These are phyloP conservation scores for Leptobrachium ailaonicum DNA, from an alignment of 2,113 vertebrate genomes.

Conservation along the genomic window DNA sequence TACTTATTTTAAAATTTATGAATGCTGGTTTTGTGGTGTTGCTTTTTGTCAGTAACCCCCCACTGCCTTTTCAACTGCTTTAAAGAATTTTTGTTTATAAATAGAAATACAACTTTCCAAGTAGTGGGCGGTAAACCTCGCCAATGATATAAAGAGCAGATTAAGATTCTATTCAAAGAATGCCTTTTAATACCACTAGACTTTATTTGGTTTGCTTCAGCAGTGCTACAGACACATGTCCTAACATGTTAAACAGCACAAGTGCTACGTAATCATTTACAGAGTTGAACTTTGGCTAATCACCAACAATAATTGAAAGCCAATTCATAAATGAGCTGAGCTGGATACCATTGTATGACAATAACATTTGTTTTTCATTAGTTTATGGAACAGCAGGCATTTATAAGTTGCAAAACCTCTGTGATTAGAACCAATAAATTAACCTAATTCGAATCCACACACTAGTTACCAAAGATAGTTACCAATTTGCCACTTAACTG, in stretches of 20 bases:
- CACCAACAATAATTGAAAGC: not conserved
- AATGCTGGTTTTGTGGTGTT: too few species aligned
- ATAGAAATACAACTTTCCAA: not conserved
- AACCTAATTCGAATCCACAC: not conserved
- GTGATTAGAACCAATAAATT: not conserved
- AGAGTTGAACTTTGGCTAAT: conserved; percentile 10
- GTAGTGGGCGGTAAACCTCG: not conserved
- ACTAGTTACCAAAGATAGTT: not conserved
- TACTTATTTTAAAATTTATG: too few species aligned
- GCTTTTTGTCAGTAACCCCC: too few species aligned
- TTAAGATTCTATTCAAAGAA: not conserved
- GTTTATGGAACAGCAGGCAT: not conserved
- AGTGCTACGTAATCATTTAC: conserved; percentile 1
- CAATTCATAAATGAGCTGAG: not conserved
- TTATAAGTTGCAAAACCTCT: not conserved
- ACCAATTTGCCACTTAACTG: not conserved
- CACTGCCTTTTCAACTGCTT: not conserved
- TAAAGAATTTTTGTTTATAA: not conserved
- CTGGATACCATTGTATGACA: not conserved
- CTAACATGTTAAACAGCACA: not conserved
- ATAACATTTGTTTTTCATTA: conserved; percentile 4
- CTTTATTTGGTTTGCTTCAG: not conserved
- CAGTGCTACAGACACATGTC: not conserved
- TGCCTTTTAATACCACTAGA: not conserved
- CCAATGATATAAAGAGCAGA: not conserved